Percentiles rank a stretch among this genome's conserved stretches.
Evolutionary conservation across 1,140 invertebrate genomes (phyloP).

Genomic region (Diprion similis): DNA sequence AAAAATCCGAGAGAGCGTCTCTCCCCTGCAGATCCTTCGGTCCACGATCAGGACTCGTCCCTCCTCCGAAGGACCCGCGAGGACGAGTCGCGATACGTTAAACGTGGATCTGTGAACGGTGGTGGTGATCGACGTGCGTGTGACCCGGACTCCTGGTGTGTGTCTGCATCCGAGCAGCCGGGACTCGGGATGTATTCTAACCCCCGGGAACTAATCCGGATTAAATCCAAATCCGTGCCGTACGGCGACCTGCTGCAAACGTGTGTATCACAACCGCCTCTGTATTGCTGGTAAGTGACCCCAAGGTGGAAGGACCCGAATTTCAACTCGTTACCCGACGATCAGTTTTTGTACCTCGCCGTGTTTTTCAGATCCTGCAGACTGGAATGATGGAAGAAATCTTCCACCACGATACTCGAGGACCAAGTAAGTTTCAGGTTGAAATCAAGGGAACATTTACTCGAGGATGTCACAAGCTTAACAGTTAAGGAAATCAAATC

Average conservation of each 20-base stretch:
- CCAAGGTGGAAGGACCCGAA: too few species aligned
- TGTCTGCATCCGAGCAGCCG: constrained; percentile 15
- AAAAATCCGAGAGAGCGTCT: background rate
- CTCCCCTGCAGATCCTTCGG: background rate
- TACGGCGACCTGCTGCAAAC: constrained; percentile 14
- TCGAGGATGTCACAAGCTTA: too few species aligned
- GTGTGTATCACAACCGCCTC: background rate
- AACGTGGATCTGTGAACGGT: background rate
- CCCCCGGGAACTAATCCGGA: constrained; percentile 1
- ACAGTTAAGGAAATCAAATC: too few species aligned
- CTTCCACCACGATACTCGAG: too few species aligned
- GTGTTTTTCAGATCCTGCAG: too few species aligned
- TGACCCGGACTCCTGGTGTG: constrained; percentile 17
- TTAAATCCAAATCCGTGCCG: constrained; percentile 1
- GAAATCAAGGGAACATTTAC: too few species aligned
- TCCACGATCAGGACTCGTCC: background rate
- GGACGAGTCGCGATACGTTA: background rate
- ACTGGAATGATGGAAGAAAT: too few species aligned
- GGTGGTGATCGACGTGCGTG: background rate
- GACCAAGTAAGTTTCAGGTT: too few species aligned
- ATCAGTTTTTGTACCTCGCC: too few species aligned
- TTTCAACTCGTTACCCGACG: too few species aligned
- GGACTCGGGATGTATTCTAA: constrained; percentile 1
- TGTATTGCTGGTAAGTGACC: too few species aligned
- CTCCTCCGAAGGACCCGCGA: background rate